Percentiles rank a stretch among this genome's conserved stretches.
These are phyloP conservation scores for Rhinichthys osculus DNA, from an alignment of 2,797 vertebrate species.

Conservation along the genomic window DNA sequence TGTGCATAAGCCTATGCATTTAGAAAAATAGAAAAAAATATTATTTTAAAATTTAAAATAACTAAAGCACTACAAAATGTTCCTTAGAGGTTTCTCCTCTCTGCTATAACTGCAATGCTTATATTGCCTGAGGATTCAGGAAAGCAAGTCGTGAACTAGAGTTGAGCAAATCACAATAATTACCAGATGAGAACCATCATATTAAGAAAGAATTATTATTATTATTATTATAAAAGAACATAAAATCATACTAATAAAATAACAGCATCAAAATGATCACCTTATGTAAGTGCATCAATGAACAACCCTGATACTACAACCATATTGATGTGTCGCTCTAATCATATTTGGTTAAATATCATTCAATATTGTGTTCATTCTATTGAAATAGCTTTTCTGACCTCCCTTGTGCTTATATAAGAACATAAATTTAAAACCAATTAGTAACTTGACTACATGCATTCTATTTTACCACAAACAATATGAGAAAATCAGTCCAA, in stretches of 20 bases:
- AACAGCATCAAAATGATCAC: background rate
- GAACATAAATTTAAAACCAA: background rate
- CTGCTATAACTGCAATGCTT: background rate
- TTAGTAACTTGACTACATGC: background rate
- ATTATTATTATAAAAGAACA: background rate
- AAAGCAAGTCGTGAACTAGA: background rate
- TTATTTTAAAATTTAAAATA: background rate
- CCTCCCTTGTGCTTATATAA: background rate
- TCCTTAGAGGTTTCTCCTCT: background rate
- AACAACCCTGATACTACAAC: background rate
- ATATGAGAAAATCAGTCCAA: background rate
- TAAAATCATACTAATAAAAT: background rate
- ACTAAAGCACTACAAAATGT: background rate
- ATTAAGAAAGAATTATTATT: background rate
- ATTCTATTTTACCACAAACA: background rate
- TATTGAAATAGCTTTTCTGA: background rate
- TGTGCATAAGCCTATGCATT: too few species aligned
- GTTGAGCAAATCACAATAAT: background rate
- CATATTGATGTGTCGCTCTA: background rate
- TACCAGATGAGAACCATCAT: background rate
- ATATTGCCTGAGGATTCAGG: background rate
- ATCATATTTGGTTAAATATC: background rate
- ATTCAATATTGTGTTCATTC: background rate
- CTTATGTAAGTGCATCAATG: background rate
- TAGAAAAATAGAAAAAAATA: background rate